Evolutionary conservation across 2,888 invertebrate species (phyloP).

Genomic region (Tolmerus cingulatus): DNA sequence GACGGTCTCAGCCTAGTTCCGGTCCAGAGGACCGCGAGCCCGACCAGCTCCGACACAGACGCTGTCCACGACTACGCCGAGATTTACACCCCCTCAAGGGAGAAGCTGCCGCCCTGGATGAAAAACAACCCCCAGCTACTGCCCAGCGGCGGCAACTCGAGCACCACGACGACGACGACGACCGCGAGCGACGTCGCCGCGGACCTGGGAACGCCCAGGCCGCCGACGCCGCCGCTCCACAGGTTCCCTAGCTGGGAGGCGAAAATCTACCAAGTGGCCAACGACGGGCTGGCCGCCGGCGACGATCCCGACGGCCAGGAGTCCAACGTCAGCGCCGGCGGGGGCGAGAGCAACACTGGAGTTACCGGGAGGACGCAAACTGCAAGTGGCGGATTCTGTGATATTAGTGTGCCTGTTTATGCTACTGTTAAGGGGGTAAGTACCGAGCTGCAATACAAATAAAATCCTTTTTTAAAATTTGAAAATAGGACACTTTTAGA

Average conservation of each 20-base stretch:
- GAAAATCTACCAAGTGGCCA: conserved; percentile 89
- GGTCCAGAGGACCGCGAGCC: conserved; percentile 60
- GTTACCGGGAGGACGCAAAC: conserved; percentile 63
- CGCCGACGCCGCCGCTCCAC: conserved; percentile 91
- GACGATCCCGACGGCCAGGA: conserved; percentile 62
- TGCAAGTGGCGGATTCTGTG: conserved; percentile 82
- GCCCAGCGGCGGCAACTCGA: conserved; percentile 67
- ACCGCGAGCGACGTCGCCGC: conserved; percentile 58
- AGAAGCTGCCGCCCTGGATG: conserved; percentile 71
- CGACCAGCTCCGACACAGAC: conserved; percentile 70
- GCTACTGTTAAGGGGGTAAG: conserved; percentile 92
- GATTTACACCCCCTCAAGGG: conserved; percentile 91
- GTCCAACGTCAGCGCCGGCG: conserved; percentile 47
- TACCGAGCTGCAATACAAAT: conserved; percentile 46
- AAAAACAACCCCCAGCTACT: conserved; percentile 62
- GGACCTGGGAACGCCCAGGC: conserved; percentile 64
- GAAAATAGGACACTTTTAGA: no score
- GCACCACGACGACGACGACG: conserved; percentile 63
- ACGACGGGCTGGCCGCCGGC: conserved; percentile 66
- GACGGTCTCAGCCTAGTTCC: conserved; percentile 66
- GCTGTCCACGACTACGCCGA: conserved; percentile 89
- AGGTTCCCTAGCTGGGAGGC: conserved; percentile 94
- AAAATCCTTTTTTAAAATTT: no score
- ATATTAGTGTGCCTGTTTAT: conserved; percentile 92
- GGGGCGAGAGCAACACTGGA: conserved; percentile 67